Evolutionary conservation across 2,888 invertebrate genomes (phyloP).

Genomic region (Ditylenchus weischeri): DNA sequence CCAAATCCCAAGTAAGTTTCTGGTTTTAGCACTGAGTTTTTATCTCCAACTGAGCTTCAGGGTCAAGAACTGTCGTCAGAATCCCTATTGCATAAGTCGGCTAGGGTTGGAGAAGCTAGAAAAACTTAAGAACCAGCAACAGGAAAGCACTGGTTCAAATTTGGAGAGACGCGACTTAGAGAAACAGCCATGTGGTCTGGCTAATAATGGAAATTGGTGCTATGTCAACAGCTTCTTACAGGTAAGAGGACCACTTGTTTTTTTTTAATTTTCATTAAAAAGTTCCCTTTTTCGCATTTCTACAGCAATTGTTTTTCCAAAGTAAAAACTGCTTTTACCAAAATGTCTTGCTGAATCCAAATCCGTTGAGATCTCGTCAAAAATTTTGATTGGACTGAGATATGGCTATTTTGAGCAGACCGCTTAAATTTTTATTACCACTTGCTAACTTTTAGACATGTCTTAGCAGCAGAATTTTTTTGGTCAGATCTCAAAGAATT

Average conservation of each 20-base stretch:
- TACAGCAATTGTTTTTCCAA: no score
- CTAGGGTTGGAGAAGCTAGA: conserved; percentile 54
- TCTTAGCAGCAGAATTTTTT: no score
- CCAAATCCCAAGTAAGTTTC: conserved; percentile 41
- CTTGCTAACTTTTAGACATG: no score
- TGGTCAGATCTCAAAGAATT: no score
- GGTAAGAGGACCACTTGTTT: conserved; percentile 25
- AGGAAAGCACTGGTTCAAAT: conserved; percentile 26
- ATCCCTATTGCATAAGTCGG: conserved; percentile 51
- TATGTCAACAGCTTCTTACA: conserved; percentile 57
- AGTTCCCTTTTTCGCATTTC: no score
- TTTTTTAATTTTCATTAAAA: no score
- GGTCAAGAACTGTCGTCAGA: conserved; percentile 22
- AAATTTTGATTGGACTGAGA: no score
- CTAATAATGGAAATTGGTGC: conserved; percentile 53
- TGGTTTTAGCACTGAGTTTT: neutral
- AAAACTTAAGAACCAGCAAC: conserved; percentile 38
- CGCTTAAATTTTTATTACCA: no score
- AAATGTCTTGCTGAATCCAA: no score
- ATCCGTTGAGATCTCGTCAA: no score
- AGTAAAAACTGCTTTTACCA: no score
- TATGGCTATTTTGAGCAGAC: no score
- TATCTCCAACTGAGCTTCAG: conserved; percentile 14
- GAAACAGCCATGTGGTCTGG: conserved; percentile 49
- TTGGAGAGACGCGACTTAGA: conserved; percentile 42